phyloP scores from a whole-genome alignment of 2,113 vertebrate genomes.

The Ophiodon elongatus region DNA sequence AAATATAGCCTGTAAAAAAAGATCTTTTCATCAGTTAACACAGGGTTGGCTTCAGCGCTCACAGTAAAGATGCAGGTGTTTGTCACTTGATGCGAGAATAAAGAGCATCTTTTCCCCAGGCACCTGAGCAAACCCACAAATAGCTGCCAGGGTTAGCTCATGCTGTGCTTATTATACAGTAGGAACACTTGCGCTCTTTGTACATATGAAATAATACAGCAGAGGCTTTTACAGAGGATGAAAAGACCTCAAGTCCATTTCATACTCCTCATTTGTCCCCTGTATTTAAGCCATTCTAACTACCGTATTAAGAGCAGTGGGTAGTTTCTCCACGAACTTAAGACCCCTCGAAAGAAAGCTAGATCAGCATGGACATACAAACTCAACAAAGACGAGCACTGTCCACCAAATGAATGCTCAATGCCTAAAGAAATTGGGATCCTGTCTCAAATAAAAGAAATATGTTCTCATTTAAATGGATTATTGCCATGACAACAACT shows the following conservation, averaged over 20 bases:
- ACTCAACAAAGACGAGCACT: background rate
- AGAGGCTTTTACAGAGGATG: background rate
- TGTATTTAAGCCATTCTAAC: background rate
- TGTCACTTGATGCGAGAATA: slow-evolving; percentile 28
- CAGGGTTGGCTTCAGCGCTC: background rate
- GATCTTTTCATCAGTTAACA: background rate
- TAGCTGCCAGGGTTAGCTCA: slow-evolving; percentile 14
- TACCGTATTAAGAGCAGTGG: background rate
- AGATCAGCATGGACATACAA: background rate
- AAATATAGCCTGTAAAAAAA: background rate
- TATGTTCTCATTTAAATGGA: background rate
- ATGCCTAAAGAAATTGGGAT: background rate
- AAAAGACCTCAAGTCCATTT: background rate
- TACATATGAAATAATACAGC: background rate
- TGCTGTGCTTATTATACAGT: slow-evolving; percentile 18
- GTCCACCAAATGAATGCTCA: background rate
- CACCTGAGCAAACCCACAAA: slow-evolving; percentile 22
- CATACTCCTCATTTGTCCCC: background rate
- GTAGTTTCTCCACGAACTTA: background rate
- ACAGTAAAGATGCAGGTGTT: slow-evolving; percentile 16
- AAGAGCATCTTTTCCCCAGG: slow-evolving; percentile 20
- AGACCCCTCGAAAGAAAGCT: background rate
- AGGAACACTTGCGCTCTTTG: background rate
- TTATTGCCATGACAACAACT: slow-evolving; percentile 4
- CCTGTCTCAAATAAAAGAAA: background rate